phyloP scores from a whole-genome alignment of 1,140 invertebrate genomes.

The Pentalonia nigronervosa region DNA sequence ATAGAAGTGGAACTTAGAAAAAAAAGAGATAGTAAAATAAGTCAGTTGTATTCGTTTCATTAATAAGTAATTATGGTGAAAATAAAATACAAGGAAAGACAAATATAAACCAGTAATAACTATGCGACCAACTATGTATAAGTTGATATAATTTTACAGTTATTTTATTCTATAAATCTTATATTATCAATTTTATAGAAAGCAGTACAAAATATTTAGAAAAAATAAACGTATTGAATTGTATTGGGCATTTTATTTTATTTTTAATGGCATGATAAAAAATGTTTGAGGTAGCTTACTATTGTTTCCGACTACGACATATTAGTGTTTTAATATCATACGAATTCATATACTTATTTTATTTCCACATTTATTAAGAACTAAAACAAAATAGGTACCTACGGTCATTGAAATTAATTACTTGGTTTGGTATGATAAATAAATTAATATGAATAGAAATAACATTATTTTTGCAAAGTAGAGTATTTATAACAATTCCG shows the following conservation, averaged over 20 bases:
- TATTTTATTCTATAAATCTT: no score
- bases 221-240: not conserved
- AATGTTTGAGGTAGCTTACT: not conserved
- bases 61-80: no score
- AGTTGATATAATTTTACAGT: no score
- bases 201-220: not conserved
- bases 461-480: not conserved
- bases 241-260: no score
- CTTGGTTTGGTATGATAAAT: not conserved
- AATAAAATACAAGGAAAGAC: no score
- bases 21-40: no score
- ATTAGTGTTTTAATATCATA: not conserved
- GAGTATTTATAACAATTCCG: not conserved
- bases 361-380: not conserved
- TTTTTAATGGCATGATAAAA: not conserved
- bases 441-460: not conserved
- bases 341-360: not conserved
- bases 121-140: no score
- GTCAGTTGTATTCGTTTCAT: no score
- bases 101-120: no score
- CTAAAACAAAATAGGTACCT: not conserved
- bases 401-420: not conserved
- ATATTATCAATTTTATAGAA: not conserved
- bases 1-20: no score
- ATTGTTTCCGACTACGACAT: not conserved